These are phyloP conservation scores for Boloria euphrosyne DNA, from an alignment of 2,888 invertebrate species.

Conservation along the genomic window DNA sequence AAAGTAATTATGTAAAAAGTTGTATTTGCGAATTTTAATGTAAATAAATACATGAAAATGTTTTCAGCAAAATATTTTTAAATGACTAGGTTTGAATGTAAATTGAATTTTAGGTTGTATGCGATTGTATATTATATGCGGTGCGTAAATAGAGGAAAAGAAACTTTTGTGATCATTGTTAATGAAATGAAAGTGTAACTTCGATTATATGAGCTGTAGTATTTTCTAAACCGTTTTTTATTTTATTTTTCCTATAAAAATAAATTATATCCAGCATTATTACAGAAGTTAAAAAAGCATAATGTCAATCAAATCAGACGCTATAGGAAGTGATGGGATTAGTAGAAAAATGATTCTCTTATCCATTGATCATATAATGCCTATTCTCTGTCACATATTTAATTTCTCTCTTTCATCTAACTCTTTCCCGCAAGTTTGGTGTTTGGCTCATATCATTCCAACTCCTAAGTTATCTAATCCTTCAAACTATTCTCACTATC, in stretches of 20 bases:
- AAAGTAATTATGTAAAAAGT: slow-evolving; percentile 67
- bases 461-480: too few species aligned
- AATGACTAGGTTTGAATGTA: slow-evolving; percentile 65
- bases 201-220: slow-evolving; percentile 82
- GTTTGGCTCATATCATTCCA: too few species aligned
- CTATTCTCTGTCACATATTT: too few species aligned
- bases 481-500: too few species aligned
- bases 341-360: too few species aligned
- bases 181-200: slow-evolving; percentile 79
- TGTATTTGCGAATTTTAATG: slow-evolving; percentile 78
- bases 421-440: too few species aligned
- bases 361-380: too few species aligned
- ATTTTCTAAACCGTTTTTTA: slow-evolving; percentile 70
- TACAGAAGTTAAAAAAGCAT: too few species aligned
- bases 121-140: slow-evolving; percentile 74
- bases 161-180: slow-evolving; percentile 81
- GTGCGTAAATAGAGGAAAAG: slow-evolving; percentile 72
- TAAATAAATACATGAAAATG: slow-evolving; percentile 62
- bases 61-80: slow-evolving; percentile 74
- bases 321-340: too few species aligned
- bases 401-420: too few species aligned
- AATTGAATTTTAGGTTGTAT: slow-evolving; percentile 63
- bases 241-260: slow-evolving; percentile 38
- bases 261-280: too few species aligned
- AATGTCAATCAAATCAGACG: too few species aligned